Evolutionary conservation across 2,113 vertebrate species (phyloP), one percentile per base, ranked within the genome.

Genomic region (Corydoras maculifer): DNA sequence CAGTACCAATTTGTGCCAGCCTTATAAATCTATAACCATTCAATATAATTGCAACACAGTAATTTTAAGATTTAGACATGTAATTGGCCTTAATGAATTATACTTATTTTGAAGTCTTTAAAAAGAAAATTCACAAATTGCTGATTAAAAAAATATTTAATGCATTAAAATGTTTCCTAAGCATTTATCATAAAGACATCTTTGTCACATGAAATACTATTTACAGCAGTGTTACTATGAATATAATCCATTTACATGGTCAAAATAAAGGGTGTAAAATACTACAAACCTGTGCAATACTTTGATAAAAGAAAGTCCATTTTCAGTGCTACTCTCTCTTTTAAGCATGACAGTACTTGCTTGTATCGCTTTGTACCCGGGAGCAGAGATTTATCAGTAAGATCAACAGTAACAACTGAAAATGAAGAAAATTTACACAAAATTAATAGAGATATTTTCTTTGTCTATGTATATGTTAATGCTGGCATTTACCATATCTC

Each of bases 251-350:
- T 3, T 14, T 53, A 53, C 9, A 12, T 8, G 51, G 51, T 10
- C 10, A 12, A 14, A 14, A 14, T 8, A 50, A 50, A 11, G 49
- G 2, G 51, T 10, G 9, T 53, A 53, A 12, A 53, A 53, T 10
- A 53, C 55, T 0, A 73, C 54, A 66, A 58, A 94, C 93, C 92
- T 89, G 86, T 54, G 59, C 65, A 79, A 79, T 85, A 62, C 88
- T 88, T 90, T 14, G 88, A 83, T 73, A 97, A 43, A 13, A 98
- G 82, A 60, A 98, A 94, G 83, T 96, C 92, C 53, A 87, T 90
- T 67, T 81, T 83, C 70, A 98, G 76, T 7, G 83, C 88, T 14
- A 94, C 90, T 75, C 92, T 92, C 68, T 94, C 92, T 72, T 68
- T 92, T 77, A 98, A 87, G 68, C 91, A 87, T 83, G 89, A 92